A percentile compares a stretch with the other conserved stretches of the same genome.
Evolutionary conservation across 2,888 invertebrate species (phyloP).

Genomic region (Nudaria mundana): DNA sequence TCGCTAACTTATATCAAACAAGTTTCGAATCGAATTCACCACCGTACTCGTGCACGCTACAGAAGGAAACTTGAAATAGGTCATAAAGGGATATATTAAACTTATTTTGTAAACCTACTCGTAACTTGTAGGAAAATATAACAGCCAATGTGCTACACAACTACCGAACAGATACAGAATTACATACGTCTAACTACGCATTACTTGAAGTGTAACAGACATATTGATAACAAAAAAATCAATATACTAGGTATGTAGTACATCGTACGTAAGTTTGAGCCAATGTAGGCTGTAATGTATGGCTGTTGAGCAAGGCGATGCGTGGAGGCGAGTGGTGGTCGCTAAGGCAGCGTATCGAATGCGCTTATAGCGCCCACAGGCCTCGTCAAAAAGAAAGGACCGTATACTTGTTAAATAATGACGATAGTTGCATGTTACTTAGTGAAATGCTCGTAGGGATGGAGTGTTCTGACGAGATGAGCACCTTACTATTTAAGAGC

Average conservation of each 20-base stretch:
- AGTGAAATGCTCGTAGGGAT: conserved; percentile 79
- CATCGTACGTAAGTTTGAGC: conserved; percentile 17
- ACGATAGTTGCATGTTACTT: conserved; percentile 73
- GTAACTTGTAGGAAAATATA: too few species aligned
- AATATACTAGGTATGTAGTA: conserved; percentile 2
- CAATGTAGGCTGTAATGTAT: conserved; percentile 41
- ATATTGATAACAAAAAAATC: conserved; percentile 32
- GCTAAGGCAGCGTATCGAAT: conserved; percentile 69
- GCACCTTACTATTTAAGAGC: conserved; percentile 79
- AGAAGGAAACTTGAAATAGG: too few species aligned
- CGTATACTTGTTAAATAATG: conserved; percentile 74
- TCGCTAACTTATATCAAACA: too few species aligned
- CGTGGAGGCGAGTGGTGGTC: conserved; percentile 52
- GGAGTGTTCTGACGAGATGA: conserved; percentile 77
- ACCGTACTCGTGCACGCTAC: too few species aligned
- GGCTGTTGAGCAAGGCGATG: conserved; percentile 21
- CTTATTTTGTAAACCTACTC: too few species aligned
- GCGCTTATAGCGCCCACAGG: conserved; percentile 47
- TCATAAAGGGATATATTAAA: too few species aligned
- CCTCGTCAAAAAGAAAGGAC: conserved; percentile 78
- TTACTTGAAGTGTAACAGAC: conserved; percentile 29
- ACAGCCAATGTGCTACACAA: conserved; percentile 23
- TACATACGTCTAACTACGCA: conserved; percentile 25
- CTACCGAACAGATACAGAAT: conserved; percentile 20
- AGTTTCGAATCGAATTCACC: too few species aligned